A percentile compares a stretch with the other conserved stretches of the same genome.
Conservation (phyloP, 2,888 invertebrate species). For the Argynnis bischoffii region DNA sequence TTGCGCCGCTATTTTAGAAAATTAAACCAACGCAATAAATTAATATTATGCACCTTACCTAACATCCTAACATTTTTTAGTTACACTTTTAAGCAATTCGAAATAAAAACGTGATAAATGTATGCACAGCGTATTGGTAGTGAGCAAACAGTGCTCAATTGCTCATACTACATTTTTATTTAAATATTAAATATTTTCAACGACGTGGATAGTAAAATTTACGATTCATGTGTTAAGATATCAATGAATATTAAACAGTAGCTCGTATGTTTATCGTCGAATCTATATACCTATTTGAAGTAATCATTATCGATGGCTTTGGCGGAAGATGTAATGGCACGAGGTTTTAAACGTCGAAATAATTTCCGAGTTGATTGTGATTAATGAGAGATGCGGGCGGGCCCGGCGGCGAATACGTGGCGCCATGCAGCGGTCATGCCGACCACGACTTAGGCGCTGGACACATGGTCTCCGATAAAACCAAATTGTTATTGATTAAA, state of each 20-base stretch:
- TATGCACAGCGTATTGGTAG: too few relatives aligned
- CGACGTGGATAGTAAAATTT: too few relatives aligned
- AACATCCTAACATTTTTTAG: too few relatives aligned
- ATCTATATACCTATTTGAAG: constrained; percentile 33
- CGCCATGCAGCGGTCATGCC: constrained; percentile 38
- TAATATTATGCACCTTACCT: too few relatives aligned
- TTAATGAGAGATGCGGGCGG: constrained; percentile 67
- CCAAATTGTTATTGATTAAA: constrained; percentile 9
- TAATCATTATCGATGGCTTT: constrained; percentile 47
- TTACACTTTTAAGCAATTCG: too few relatives aligned
- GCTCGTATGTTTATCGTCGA: constrained; percentile 33
- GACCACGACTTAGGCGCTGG: constrained; percentile 25
- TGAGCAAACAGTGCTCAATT: too few relatives aligned
- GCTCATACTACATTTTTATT: too few relatives aligned
- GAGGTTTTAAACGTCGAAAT: constrained; percentile 75
- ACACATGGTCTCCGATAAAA: constrained; percentile 13
- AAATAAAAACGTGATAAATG: too few relatives aligned
- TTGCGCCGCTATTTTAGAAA: too few relatives aligned
- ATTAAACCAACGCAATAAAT: too few relatives aligned
- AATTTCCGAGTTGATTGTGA: constrained; percentile 79
- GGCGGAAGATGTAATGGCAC: constrained; percentile 62
- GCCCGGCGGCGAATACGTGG: constrained; percentile 42
- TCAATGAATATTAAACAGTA: constrained; percentile 32
- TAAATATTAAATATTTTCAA: too few relatives aligned
- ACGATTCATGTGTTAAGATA: neutral